These are phyloP conservation scores for Agelastica alni DNA, from an alignment of 2,888 invertebrate genomes.

Conservation along the genomic window DNA sequence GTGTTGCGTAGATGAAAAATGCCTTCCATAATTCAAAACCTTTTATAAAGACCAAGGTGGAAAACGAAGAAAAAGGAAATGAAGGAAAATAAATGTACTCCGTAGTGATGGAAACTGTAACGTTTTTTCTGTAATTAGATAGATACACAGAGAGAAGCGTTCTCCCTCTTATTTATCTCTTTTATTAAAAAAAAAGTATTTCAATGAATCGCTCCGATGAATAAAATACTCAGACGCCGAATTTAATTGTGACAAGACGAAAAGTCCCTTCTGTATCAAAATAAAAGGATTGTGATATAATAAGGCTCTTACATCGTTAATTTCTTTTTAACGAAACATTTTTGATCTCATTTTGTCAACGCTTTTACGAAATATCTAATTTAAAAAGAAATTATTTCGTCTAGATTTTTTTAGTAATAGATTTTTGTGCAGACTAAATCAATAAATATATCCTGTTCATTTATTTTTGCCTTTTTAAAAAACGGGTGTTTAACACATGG, in stretches of 20 bases:
- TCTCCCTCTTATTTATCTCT: neutral
- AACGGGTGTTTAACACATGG: no score
- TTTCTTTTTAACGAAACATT: neutral
- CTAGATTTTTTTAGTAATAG: no score
- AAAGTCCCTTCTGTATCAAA: neutral
- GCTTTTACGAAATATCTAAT: no score
- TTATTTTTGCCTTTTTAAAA: no score
- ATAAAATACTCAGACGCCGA: neutral
- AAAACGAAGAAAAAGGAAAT: slow-evolving; percentile 1
- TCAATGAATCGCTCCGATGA: neutral
- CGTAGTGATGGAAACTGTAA: slow-evolving; percentile 4
- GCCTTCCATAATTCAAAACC: slow-evolving; percentile 5
- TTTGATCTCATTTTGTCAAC: neutral
- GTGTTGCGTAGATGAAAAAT: slow-evolving; percentile 7
- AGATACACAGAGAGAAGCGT: slow-evolving; percentile 2
- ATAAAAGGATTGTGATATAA: neutral
- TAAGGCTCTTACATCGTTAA: neutral
- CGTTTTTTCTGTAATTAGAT: slow-evolving; percentile 9
- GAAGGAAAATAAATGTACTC: slow-evolving; percentile 6
- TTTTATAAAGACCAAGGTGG: slow-evolving; percentile 3
- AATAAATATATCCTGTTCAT: no score
- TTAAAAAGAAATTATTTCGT: no score
- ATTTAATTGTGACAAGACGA: neutral
- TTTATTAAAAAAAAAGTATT: slow-evolving; percentile 1
- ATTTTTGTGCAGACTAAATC: no score